Evolutionary conservation across 2,113 vertebrate species (phyloP).

Genomic region (Pelobates fuscus): DNA sequence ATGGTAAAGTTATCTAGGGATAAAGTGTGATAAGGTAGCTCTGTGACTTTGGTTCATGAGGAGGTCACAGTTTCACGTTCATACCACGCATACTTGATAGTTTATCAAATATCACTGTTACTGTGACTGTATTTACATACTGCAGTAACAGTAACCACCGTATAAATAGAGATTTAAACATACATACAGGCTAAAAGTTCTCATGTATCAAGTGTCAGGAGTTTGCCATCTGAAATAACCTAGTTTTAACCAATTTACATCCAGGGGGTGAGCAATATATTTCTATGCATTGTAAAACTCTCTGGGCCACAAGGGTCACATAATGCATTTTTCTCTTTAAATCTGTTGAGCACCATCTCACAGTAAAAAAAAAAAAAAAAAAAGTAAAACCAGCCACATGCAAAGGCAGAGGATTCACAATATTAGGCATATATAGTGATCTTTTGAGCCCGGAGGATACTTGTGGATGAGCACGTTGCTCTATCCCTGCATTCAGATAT

Average conservation of each 20-base stretch:
- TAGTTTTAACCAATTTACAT: constrained; percentile 10
- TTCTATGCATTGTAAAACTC: not conserved
- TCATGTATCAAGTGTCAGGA: not conserved
- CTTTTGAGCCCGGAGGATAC: not conserved
- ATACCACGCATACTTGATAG: constrained; percentile 21
- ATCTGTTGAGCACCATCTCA: no score
- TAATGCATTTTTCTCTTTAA: not conserved
- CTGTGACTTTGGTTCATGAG: constrained; percentile 20
- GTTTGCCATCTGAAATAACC: not conserved
- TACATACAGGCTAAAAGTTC: not conserved
- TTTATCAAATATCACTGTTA: constrained; percentile 24
- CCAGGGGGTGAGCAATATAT: not conserved
- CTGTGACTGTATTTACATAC: constrained; percentile 35
- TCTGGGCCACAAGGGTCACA: not conserved
- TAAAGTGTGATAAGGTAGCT: constrained; percentile 11
- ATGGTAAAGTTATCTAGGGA: constrained; percentile 23
- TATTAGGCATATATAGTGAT: not conserved
- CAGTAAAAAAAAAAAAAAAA: no score
- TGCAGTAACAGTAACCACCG: constrained; percentile 21
- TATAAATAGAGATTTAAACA: constrained; percentile 37
- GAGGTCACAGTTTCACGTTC: constrained; percentile 30
- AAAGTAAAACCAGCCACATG: no score
- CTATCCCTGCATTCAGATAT: not conserved
- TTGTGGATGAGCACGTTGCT: not conserved
- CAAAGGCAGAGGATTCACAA: not conserved